These are phyloP conservation scores for Podotricha telesiphe DNA, from an alignment of 2,888 invertebrate species.

Conservation along the genomic window DNA sequence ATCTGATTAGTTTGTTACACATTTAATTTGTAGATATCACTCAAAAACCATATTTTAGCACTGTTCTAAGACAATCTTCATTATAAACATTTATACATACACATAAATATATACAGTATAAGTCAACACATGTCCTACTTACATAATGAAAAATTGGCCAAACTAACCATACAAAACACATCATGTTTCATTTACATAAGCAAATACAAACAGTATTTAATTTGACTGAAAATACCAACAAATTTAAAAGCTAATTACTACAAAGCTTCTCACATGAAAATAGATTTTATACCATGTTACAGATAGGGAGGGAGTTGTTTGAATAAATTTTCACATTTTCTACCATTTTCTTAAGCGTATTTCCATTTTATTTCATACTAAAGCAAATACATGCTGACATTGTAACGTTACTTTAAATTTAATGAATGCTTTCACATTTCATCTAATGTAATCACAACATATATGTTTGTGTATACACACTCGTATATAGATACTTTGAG, in stretches of 20 bases:
- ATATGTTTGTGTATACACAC: neutral
- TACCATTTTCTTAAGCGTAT: neutral
- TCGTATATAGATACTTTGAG: neutral
- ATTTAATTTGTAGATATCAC: too few relatives aligned
- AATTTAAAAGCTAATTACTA: slow-evolving; percentile 9
- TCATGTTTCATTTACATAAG: neutral
- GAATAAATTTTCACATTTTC: neutral
- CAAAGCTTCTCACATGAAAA: neutral
- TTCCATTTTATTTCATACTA: neutral
- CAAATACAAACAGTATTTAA: slow-evolving; percentile 1
- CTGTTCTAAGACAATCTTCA: too few relatives aligned
- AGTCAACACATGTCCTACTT: too few relatives aligned
- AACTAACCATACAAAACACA: neutral
- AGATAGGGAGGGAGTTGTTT: slow-evolving; percentile 1
- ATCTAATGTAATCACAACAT: slow-evolving; percentile 11
- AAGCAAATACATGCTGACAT: neutral
- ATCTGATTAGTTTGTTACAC: too few relatives aligned
- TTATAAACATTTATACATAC: too few relatives aligned
- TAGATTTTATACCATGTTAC: neutral
- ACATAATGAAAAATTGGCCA: too few relatives aligned
- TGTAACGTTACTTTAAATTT: slow-evolving; percentile 11
- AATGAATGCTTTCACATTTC: slow-evolving; percentile 11
- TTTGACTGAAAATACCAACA: neutral
- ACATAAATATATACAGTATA: too few relatives aligned
- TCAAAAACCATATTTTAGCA: too few relatives aligned